phyloP scores from a whole-genome alignment of 2,797 vertebrate genomes.

The Acrocephalus scirpaceus region DNA sequence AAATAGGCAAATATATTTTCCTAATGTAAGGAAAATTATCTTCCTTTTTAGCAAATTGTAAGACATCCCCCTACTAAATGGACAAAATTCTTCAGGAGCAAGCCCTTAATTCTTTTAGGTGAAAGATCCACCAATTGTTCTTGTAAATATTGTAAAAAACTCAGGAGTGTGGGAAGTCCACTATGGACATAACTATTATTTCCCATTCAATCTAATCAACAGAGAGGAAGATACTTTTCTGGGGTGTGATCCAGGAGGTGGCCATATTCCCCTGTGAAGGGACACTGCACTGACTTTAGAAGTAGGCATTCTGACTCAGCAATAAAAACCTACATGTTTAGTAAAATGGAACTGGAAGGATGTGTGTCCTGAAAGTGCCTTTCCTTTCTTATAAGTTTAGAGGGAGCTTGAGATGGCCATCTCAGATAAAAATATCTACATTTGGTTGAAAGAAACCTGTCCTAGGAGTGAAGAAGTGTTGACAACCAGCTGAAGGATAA shows the following conservation, averaged over 20 bases:
- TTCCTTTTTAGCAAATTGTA: not conserved
- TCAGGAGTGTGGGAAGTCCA: fast-evolving
- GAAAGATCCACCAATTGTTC: not conserved
- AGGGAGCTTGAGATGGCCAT: not conserved
- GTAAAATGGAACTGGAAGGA: not conserved
- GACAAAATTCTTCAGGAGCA: not conserved
- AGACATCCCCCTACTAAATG: not conserved
- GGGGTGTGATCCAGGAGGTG: not conserved
- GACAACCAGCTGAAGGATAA: not conserved
- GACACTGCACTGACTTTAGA: not conserved
- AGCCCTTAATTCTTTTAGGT: not conserved
- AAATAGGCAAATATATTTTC: not conserved
- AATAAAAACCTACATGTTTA: not conserved
- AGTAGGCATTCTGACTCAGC: not conserved
- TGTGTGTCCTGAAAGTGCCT: not conserved
- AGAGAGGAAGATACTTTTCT: not conserved
- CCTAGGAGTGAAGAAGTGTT: not conserved
- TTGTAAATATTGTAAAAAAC: not conserved
- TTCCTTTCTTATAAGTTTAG: not conserved
- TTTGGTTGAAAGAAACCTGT: not conserved
- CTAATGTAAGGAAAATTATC: not conserved
- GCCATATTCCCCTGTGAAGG: fast-evolving
- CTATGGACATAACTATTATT: not conserved
- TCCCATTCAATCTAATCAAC: not conserved
- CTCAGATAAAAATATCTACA: not conserved